Base-by-base conservation (phyloP, 2,113 vertebrate genomes). In the Toxotes chatareus region DNA sequence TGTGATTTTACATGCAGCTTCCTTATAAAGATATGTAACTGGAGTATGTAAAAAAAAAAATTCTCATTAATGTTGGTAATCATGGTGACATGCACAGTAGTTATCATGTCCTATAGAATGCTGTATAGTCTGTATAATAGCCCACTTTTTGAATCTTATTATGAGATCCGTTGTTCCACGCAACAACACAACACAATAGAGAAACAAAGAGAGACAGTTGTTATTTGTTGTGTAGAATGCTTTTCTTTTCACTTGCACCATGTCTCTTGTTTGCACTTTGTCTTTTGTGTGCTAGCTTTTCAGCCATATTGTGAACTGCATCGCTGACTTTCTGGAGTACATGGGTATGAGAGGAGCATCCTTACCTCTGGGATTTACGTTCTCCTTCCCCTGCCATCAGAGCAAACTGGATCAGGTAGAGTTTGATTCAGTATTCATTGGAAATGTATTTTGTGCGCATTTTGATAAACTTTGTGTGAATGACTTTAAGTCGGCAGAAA, bases 311-410 rank as follows among this genome's bases (percentile, higher is more conserved):
- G 98, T 97, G 3, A 82, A 96, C 82, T 99, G 97, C 91, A 99
- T 99, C 1, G 89, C 96, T 0, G 96, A 98, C 93, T 99, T 99
- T 85, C 91, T 99, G 89, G 98, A 99, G 34, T 98, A 98, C 93
- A 99, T 96, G 97, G 98, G 98, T 0, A 97, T 99, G 97, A 97
- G 95, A 77, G 98, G 97, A 0, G 94, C 96, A 0, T 96, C 97
- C 0, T 93, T 99, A 42, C 98, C 98, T 0, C 89, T 99, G 0
- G 98, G 98, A 1, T 99, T 99, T 92, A 99, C 98, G 0, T 99
- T 99, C 93, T 99, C 98, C 66, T 99, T 99, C 90, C 98, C 98
- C 9, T 99, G 98, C 89, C 91, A 95, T 74, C 98, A 99, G 93
- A 97, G 79, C 75, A 97, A 89, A 80, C 93, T 99, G 83, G 96